phyloP scores from a whole-genome alignment of 23 tunicate genomes.

The Phallusia fumigata region DNA sequence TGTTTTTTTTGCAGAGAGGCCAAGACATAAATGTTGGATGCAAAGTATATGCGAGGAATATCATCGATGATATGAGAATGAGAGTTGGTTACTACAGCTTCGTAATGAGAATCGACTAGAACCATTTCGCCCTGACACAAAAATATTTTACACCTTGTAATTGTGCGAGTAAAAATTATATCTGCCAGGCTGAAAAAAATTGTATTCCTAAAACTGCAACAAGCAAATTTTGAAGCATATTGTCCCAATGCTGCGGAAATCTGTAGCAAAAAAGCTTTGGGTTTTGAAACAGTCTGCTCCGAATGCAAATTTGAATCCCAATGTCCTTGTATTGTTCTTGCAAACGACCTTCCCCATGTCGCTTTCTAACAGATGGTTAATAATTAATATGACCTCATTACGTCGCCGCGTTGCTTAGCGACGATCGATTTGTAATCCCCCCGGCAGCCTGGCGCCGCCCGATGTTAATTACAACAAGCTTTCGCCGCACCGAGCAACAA shows the following conservation, averaged over 20 bases:
- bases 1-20: conserved; percentile 33
- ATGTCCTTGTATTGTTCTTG: no score
- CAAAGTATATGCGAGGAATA: conserved; percentile 77
- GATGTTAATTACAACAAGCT: neutral
- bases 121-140: neutral
- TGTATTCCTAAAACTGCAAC: no score
- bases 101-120: conserved; percentile 22
- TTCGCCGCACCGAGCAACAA: neutral
- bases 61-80: conserved; percentile 58
- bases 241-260: no score
- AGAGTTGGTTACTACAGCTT: conserved; percentile 65
- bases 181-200: no score
- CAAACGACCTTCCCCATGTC: neutral
- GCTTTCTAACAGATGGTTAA: neutral
- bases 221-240: no score
- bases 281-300: no score
- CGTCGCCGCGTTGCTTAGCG: neutral
- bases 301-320: no score
- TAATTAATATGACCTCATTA: neutral
- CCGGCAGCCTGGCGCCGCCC: neutral
- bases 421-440: neutral
- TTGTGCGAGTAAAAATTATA: no score
- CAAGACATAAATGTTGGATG: conserved; percentile 55
- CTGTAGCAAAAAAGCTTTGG: no score
- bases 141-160: no score